These are phyloP conservation scores for Lacerta agilis DNA, from an alignment of 2,797 vertebrate species.

Conservation along the genomic window DNA sequence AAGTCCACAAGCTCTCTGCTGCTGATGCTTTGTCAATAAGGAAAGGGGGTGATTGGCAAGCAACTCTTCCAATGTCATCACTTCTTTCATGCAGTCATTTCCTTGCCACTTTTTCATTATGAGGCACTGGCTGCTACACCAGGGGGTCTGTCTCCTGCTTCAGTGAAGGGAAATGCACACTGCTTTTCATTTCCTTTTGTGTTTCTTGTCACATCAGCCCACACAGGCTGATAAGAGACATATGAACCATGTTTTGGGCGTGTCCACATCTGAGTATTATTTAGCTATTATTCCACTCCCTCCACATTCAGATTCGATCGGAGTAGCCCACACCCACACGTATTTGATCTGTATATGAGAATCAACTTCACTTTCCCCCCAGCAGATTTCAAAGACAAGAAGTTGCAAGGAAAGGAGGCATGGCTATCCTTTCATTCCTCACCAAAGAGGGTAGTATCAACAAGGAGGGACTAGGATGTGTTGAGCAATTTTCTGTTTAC, in stretches of 20 bases:
- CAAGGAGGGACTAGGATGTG: not conserved
- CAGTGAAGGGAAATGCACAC: not conserved
- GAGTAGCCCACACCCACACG: no score
- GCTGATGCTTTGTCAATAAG: not conserved
- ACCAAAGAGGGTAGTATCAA: not conserved
- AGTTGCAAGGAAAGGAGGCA: not conserved
- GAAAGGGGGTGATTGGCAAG: not conserved
- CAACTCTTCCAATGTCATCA: constrained; percentile 7
- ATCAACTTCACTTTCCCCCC: not conserved
- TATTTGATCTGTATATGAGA: no score
- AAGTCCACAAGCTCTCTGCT: no score
- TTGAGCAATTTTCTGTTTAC: constrained; percentile 22
- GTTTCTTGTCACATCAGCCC: constrained; percentile 3
- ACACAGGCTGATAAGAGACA: constrained; percentile 17
- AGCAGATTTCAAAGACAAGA: not conserved
- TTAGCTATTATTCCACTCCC: no score
- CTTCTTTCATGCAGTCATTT: constrained; percentile 28
- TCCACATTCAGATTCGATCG: no score
- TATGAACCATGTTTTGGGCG: constrained; percentile 16
- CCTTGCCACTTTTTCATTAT: constrained; percentile 23
- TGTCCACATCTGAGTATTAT: no score
- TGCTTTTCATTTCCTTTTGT: constrained; percentile 11
- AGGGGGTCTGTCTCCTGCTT: constrained; percentile 16
- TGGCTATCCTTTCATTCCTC: not conserved
- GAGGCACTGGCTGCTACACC: not conserved